Base-by-base conservation (phyloP, 2,797 vertebrate genomes). In the Chelon labrosus region DNA sequence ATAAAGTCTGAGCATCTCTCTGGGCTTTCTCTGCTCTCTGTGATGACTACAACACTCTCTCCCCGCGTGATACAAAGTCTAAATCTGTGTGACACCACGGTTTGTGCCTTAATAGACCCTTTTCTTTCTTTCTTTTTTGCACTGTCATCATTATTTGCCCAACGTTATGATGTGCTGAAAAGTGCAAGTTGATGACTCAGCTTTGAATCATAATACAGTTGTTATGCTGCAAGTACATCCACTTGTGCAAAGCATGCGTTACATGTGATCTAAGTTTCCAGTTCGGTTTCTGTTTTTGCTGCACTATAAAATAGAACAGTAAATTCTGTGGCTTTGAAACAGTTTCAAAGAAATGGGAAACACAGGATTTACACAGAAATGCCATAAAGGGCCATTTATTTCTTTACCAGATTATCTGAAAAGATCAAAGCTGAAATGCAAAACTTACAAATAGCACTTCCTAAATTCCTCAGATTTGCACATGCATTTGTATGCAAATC, bases 1-100 rank as follows among this genome's bases (percentile, higher is more conserved):
- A 91, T 91, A 90, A 88, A 84, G 72, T 51, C 31, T 85, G 79
- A 91, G 84, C 80, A 84, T 82, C 75, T 88, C 51, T 4, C 74
- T 85, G 86, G 78, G 79, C 80, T 79, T 73, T 74, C 62, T 76
- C 37, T 14, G 37, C 47, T 77, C 77, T 77, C 81, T 57, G 63
- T 62, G 73, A 79, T 72, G 67, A 65, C 70, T 75, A 61, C 35
- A 80, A 64, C 61, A 37, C 54, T 55, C 10, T 38, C 68, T 61
- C 53, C 19, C 16, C 0, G 25, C 53, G 25, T 56, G 54, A 49
- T 10, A 27, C n/a, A 70, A 70, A 75, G 38, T 35, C 51, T 35
- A 38, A 74, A 74, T 56, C 44, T 37, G 46, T 13, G 17, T 52
- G 64, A 63, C 41, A 4, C 19, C 31, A 47, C 12, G 17, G 31